A percentile compares a stretch with the other conserved stretches of the same genome.
phyloP scores from a whole-genome alignment of 2,113 vertebrate species.

The Oxygymnocypris stewartii region DNA sequence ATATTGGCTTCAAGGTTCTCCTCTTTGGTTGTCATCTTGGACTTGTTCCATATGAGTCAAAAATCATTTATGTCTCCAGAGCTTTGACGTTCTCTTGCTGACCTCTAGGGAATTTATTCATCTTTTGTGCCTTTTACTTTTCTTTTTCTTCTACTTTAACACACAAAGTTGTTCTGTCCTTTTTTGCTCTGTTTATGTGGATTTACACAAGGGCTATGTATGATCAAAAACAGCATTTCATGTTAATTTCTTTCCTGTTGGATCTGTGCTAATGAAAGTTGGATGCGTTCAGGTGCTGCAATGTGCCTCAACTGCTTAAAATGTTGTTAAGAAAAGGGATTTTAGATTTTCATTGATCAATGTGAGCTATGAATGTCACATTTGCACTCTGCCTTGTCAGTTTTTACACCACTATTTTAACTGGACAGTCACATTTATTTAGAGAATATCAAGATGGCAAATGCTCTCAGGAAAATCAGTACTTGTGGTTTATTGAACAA shows the following conservation, averaged over 20 bases:
- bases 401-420: constrained; percentile 22
- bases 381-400: not conserved
- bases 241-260: not conserved
- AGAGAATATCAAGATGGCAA: not conserved
- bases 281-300: not conserved
- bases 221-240: not conserved
- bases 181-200: not conserved
- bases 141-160: not conserved
- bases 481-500: not conserved
- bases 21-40: not conserved
- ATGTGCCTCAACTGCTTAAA: not conserved
- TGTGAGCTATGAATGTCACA: not conserved
- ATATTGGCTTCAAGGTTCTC: not conserved
- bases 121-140: not conserved
- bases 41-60: not conserved
- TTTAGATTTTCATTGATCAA: not conserved
- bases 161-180: not conserved
- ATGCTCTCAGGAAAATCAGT: constrained; percentile 1
- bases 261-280: not conserved
- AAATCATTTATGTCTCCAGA: no score
- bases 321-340: not conserved
- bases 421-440: not conserved
- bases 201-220: not conserved
- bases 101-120: not conserved
- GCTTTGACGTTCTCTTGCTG: not conserved